Evolutionary conservation across 2,888 invertebrate species (phyloP).

Genomic region (Dastarcus helophoroides): DNA sequence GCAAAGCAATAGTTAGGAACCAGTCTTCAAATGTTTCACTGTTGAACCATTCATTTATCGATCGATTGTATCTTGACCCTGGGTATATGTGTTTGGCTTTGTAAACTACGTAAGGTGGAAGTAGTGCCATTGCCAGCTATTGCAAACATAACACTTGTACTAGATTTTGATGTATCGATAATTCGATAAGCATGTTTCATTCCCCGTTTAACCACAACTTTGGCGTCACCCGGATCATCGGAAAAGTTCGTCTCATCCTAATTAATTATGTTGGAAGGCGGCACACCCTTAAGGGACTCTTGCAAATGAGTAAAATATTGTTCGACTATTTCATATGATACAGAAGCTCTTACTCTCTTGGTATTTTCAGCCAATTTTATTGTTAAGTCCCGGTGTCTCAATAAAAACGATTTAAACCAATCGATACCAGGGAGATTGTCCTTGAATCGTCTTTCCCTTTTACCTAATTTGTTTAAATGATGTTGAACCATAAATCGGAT

Average conservation of each 20-base stretch:
- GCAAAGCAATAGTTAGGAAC: conserved; percentile 3
- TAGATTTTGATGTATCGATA: conserved; percentile 13
- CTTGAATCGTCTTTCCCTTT: conserved; percentile 6
- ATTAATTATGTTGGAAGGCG: conserved; percentile 21
- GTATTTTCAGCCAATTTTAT: conserved; percentile 9
- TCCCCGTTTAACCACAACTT: conserved; percentile 21
- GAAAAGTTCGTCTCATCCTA: conserved; percentile 31
- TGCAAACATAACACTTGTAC: conserved; percentile 14
- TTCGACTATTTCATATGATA: conserved; percentile 9
- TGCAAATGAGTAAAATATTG: conserved; percentile 12
- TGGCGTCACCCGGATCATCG: conserved; percentile 27
- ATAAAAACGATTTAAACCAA: conserved; percentile 9
- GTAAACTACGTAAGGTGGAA: conserved; percentile 7
- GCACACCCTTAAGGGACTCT: conserved; percentile 11
- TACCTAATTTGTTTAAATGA: conserved; percentile 5
- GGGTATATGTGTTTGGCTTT: conserved; percentile 5
- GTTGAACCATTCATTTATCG: conserved; percentile 2
- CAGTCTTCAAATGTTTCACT: conserved; percentile 4
- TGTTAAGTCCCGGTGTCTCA: conserved; percentile 2
- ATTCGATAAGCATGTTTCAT: conserved; percentile 24
- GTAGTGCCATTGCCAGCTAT: conserved; percentile 11
- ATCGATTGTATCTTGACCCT: conserved; percentile 4
- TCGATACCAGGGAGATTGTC: conserved; percentile 8
- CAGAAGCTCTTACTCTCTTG: conserved; percentile 8
- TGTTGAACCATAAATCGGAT: conserved; percentile 4